Conservation (phyloP, 64 coral and sea anemone genomes). For the Astreopora myriophthalma region DNA sequence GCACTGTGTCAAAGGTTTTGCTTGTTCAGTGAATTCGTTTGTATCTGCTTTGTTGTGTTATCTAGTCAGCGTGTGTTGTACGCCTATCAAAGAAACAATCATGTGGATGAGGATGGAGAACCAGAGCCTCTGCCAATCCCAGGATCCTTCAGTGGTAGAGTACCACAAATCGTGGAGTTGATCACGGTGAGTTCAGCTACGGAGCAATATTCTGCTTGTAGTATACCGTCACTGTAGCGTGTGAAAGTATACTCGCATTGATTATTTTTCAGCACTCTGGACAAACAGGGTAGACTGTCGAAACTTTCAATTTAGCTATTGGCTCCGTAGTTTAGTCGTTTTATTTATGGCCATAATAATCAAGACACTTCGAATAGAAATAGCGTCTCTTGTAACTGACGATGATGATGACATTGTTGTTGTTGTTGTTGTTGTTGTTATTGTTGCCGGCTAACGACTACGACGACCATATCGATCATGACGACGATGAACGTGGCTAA, state of each 20-base stretch:
- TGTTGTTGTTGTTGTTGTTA: not conserved
- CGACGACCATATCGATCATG: not conserved
- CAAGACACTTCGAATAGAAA: no score
- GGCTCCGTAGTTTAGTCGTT: no score
- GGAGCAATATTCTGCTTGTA: not conserved
- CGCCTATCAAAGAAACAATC: slow-evolving; percentile 1
- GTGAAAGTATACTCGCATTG: no score
- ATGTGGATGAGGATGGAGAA: slow-evolving; percentile 20
- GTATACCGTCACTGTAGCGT: no score
- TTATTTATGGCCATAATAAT: no score
- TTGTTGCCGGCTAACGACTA: not conserved
- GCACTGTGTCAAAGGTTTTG: no score
- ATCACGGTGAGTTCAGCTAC: slow-evolving; percentile 30
- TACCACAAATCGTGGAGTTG: slow-evolving; percentile 59
- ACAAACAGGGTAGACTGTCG: no score
- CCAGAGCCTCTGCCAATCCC: slow-evolving; percentile 32
- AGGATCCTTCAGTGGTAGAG: slow-evolving; percentile 50
- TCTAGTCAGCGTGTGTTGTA: slow-evolving; percentile 65
- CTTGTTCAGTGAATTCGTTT: no score
- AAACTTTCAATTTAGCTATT: no score
- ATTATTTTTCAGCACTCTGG: no score
- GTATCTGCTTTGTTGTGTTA: not conserved
- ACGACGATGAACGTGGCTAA: not conserved
- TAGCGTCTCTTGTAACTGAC: no score
- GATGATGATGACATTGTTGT: not conserved